phyloP scores from a whole-genome alignment of 2,113 vertebrate species.

The Glaucidium brasilianum region DNA sequence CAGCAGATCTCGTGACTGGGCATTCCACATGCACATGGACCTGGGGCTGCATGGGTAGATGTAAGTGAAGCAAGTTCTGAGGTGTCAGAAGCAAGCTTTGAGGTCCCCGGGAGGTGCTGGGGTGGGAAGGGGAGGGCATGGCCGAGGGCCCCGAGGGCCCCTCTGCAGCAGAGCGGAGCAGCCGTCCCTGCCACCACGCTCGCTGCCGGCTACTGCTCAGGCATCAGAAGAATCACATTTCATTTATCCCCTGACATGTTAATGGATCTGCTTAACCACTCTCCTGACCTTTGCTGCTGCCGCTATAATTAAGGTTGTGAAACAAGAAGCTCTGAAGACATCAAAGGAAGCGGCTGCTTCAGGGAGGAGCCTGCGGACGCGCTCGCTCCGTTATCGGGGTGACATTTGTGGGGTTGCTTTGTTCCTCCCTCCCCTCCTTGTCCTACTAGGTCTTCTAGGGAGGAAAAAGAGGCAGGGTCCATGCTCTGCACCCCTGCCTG shows the following conservation, averaged over 20 bases:
- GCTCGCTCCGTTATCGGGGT: not conserved
- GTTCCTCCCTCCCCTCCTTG: not conserved
- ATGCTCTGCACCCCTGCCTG: not conserved
- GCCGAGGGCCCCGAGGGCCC: not conserved
- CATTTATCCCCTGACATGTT: slow-evolving; percentile 55
- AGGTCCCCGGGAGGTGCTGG: not conserved
- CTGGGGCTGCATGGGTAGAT: not conserved
- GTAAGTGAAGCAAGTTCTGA: not conserved
- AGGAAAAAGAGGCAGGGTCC: not conserved
- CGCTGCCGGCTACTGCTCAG: not conserved
- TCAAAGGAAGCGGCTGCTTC: slow-evolving; percentile 36
- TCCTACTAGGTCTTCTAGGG: not conserved
- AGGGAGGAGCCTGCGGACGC: not conserved
- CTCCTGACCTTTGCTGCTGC: slow-evolving; percentile 54
- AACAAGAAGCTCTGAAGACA: slow-evolving; percentile 60
- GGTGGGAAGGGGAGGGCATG: not conserved
- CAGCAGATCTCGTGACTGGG: accelerated
- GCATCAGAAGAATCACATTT: slow-evolving; percentile 45
- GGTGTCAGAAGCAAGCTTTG: not conserved
- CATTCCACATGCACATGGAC: accelerated
- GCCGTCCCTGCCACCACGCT: not conserved
- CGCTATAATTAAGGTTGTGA: slow-evolving; percentile 60
- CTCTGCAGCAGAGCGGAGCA: not conserved
- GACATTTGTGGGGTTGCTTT: not conserved
- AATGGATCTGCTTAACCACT: slow-evolving; percentile 55